Conservation (phyloP, 1,140 invertebrate species). For the Thaumetopoea pityocampa region DNA sequence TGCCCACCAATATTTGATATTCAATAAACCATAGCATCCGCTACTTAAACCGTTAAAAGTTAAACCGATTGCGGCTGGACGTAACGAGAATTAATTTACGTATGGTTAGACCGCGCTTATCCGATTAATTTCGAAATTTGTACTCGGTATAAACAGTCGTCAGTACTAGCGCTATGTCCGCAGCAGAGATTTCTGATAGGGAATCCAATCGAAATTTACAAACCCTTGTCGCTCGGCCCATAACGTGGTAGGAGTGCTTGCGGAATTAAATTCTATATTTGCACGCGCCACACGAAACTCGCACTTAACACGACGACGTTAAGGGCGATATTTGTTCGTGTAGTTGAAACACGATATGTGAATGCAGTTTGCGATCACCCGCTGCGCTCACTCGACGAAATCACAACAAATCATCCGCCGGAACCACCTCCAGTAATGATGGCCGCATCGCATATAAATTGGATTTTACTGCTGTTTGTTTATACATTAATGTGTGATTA, state of each 20-base stretch:
- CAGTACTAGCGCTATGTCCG: slow-evolving; percentile 53
- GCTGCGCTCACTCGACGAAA: slow-evolving; percentile 62
- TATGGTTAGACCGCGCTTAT: slow-evolving; percentile 7
- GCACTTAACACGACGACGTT: slow-evolving; percentile 29
- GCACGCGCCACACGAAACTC: slow-evolving; percentile 30
- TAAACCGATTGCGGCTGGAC: slow-evolving; percentile 24
- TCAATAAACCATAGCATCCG: slow-evolving; percentile 57
- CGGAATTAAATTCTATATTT: slow-evolving; percentile 55
- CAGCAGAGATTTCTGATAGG: slow-evolving; percentile 66
- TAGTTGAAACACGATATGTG: slow-evolving; percentile 32
- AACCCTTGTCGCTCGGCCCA: slow-evolving; percentile 62
- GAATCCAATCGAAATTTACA: slow-evolving; percentile 67
- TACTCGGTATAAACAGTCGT: slow-evolving; percentile 67
- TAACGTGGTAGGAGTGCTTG: slow-evolving; percentile 67
- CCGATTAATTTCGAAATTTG: slow-evolving; percentile 66
- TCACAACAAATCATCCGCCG: slow-evolving; percentile 71
- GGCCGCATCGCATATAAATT: slow-evolving; percentile 51
- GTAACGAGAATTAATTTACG: slow-evolving; percentile 24
- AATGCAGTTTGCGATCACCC: slow-evolving; percentile 62
- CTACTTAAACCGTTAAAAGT: slow-evolving; percentile 31
- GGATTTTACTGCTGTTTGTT: slow-evolving; percentile 41
- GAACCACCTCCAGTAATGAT: slow-evolving; percentile 67
- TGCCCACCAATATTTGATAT: slow-evolving; percentile 40
- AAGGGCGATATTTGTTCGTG: slow-evolving; percentile 30
- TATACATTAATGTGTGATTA: slow-evolving; percentile 25